Evolutionary conservation across 1,140 invertebrate genomes (phyloP), one percentile per base, ranked within the genome.

Genomic region (Nebria ingens): DNA sequence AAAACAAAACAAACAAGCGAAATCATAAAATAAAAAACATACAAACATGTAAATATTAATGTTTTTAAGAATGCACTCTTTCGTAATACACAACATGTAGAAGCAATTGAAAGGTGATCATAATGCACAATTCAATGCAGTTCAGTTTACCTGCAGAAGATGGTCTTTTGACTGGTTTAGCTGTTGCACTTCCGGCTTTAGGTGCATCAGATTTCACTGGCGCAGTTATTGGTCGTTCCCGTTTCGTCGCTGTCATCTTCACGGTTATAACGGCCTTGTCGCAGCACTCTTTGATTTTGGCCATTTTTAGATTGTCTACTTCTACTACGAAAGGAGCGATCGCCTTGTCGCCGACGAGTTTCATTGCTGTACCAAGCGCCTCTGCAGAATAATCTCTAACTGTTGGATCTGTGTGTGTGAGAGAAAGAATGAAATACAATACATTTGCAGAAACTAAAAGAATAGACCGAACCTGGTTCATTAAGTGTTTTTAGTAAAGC

Each of bases 261-360:
- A 87, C 81, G 54, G 80, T 71, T 56, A 97, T 86, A 11, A 93
- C 89, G 17, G 91, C 92, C 71, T 95, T 97, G 21, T 97, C 91
- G 63, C 85, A 85, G 65, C 81, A 90, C 70, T 98, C 96, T 71
- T 96, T 93, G 15, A 98, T 93, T 78, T 98, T 98, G 19, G 84
- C 79, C 81, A 97, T 87, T 74, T 98, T 99, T 2, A 97, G 70
- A 38, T 85, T 82, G 68, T 92, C 94, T 2, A 98, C 71, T 69
- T 97, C 94, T 2, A 80, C 78, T 15, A 98, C 75, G 64, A 96
- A 91, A 0, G 91, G 86, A 38, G 78, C 78, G 50, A 98, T 85
- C 13, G 83, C 79, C 72, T 95, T 96, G 65, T 98, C 96, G 17
- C 93, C 89, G 11, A 97, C 85, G 1, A 96, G 78, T 73, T 97